Percentiles rank a stretch among this genome's conserved stretches.
These are phyloP conservation scores for Strigamia maritima DNA, from an alignment of 2,888 invertebrate species.

Conservation along the genomic window DNA sequence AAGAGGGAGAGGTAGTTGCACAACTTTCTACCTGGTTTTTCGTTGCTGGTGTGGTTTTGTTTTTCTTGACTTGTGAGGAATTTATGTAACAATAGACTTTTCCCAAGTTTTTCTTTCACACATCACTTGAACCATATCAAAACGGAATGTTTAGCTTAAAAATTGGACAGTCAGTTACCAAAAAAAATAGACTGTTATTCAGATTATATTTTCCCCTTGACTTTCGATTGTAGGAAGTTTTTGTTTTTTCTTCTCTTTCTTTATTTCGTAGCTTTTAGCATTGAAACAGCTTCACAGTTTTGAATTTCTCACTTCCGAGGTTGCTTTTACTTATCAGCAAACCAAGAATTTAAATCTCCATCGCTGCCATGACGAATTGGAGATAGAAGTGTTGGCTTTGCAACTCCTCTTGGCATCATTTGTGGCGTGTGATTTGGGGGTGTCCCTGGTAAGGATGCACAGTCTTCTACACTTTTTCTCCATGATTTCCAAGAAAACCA, in stretches of 20 bases:
- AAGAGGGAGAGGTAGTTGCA: not conserved
- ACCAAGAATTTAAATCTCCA: conserved; percentile 31
- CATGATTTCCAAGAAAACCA: conserved; percentile 38
- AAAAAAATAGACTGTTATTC: conserved; percentile 12
- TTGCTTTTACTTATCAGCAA: conserved; percentile 22
- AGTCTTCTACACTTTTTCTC: conserved; percentile 34
- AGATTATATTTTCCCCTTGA: not conserved
- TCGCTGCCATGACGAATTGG: conserved; percentile 30
- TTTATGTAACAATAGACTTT: conserved; percentile 17
- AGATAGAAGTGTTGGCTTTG: not conserved
- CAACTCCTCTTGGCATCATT: not conserved
- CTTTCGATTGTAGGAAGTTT: not conserved
- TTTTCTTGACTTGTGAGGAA: conserved; percentile 23
- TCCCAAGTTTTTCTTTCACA: conserved; percentile 16
- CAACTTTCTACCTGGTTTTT: not conserved
- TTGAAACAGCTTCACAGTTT: not conserved
- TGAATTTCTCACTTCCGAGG: not conserved
- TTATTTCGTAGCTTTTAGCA: not conserved
- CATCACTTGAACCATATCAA: conserved; percentile 5
- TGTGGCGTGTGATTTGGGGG: conserved; percentile 36
- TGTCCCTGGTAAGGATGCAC: conserved; percentile 35
- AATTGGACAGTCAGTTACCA: not conserved
- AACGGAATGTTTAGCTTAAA: conserved; percentile 14
- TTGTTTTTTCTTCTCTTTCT: not conserved
- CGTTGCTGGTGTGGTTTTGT: not conserved